phyloP scores from a whole-genome alignment of 2,113 vertebrate genomes.

The Phycodurus eques region DNA sequence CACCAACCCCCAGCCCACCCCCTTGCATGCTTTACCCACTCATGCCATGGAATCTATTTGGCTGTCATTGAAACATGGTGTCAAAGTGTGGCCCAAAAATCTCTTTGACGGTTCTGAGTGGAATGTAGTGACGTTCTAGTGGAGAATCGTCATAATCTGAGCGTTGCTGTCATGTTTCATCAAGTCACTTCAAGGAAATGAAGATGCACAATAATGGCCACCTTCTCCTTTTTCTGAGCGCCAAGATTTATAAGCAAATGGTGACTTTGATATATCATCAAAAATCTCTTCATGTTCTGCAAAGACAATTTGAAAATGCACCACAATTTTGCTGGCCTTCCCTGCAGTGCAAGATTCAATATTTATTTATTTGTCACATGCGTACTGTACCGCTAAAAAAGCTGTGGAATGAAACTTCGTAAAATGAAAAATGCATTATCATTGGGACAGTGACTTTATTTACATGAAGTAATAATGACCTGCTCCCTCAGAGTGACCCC shows the following conservation, averaged over 20 bases:
- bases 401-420: background rate
- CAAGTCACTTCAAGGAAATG: background rate
- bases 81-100: constrained; percentile 9
- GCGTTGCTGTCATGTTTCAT: background rate
- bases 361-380: background rate
- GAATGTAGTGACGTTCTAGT: constrained; percentile 39
- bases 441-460: background rate
- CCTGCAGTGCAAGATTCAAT: background rate
- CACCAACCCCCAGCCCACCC: background rate
- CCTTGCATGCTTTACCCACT: constrained; percentile 34
- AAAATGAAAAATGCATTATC: background rate
- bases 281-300: background rate
- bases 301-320: background rate
- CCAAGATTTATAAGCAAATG: background rate
- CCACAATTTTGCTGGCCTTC: background rate
- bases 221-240: background rate
- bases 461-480: constrained; percentile 27
- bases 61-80: constrained; percentile 49
- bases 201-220: background rate
- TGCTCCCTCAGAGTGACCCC: constrained; percentile 32
- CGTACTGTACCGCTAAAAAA: too few relatives aligned
- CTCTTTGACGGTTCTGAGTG: constrained; percentile 52
- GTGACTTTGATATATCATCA: background rate
- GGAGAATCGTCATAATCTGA: constrained; percentile 16
- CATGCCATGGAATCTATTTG: constrained; percentile 49